phyloP scores from a whole-genome alignment of 2,888 invertebrate genomes.

The Azorinus chamasolen region DNA sequence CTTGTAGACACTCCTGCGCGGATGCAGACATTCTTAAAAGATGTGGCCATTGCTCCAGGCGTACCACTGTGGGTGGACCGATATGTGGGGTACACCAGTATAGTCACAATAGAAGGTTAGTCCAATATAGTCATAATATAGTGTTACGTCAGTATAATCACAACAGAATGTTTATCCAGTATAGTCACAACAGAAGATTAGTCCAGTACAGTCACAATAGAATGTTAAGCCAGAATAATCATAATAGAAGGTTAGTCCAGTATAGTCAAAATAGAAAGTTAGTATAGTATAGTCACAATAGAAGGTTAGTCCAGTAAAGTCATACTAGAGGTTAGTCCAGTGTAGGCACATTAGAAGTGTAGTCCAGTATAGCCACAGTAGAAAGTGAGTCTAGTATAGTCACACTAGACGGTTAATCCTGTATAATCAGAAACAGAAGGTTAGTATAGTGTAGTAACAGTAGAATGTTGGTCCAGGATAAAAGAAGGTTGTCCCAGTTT shows the following conservation, averaged over 20 bases:
- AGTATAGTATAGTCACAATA: no score
- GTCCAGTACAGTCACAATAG: no score
- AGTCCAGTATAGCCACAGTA: no score
- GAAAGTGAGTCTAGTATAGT: background rate
- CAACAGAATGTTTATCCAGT: no score
- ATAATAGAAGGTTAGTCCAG: no score
- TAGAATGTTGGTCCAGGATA: constrained; percentile 56
- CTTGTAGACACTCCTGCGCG: constrained; percentile 38
- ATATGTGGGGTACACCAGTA: constrained; percentile 43
- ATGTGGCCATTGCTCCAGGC: constrained; percentile 27
- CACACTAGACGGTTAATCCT: no score
- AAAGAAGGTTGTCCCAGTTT: no score
- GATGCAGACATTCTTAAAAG: constrained; percentile 33
- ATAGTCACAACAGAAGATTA: constrained; percentile 53
- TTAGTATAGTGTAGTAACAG: constrained; percentile 34
- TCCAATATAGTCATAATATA: no score
- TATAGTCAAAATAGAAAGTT: constrained; percentile 53
- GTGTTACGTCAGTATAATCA: background rate
- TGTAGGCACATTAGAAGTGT: constrained; percentile 51
- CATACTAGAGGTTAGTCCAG: no score
- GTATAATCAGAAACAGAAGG: no score
- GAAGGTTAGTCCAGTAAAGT: background rate
- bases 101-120: constrained; percentile 56
- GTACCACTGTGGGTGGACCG: constrained; percentile 58
- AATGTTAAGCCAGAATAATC: background rate